Conservation (phyloP, 2,797 vertebrate species). For the Austrolebias charrua region DNA sequence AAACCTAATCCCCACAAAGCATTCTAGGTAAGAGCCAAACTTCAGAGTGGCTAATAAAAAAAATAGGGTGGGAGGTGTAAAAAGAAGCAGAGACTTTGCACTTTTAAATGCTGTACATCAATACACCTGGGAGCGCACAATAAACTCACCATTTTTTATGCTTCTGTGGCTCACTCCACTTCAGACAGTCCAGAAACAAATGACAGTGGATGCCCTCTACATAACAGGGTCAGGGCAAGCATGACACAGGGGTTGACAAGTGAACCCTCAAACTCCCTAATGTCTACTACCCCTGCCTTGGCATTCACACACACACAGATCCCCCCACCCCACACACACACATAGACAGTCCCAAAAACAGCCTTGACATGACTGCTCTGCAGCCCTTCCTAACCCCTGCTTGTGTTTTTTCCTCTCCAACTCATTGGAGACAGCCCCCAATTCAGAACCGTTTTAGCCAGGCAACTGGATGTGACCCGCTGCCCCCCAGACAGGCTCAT, state of each 20-base stretch:
- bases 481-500: slow-evolving; percentile 79
- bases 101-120: slow-evolving; percentile 34
- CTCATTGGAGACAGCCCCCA: slow-evolving; percentile 75
- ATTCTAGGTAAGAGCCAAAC: slow-evolving; percentile 31
- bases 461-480: slow-evolving; percentile 79
- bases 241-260: slow-evolving; percentile 80
- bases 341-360: slow-evolving; percentile 54
- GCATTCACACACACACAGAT: slow-evolving; percentile 41
- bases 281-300: slow-evolving; percentile 53
- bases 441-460: slow-evolving; percentile 75
- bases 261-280: slow-evolving; percentile 77
- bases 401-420: slow-evolving; percentile 64
- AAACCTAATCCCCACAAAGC: slow-evolving; percentile 18
- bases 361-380: slow-evolving; percentile 78
- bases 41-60: slow-evolving; percentile 31
- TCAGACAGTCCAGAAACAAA: slow-evolving; percentile 78
- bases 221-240: slow-evolving; percentile 79
- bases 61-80: not conserved
- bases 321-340: slow-evolving; percentile 18
- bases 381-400: slow-evolving; percentile 66
- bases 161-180: slow-evolving; percentile 67
- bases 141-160: slow-evolving; percentile 56
- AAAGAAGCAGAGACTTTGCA: slow-evolving; percentile 20
- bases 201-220: slow-evolving; percentile 79
- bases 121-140: slow-evolving; percentile 48